These are phyloP conservation scores for Drosophila equinoxialis DNA, from an alignment of 1,140 invertebrate genomes.

Conservation along the genomic window DNA sequence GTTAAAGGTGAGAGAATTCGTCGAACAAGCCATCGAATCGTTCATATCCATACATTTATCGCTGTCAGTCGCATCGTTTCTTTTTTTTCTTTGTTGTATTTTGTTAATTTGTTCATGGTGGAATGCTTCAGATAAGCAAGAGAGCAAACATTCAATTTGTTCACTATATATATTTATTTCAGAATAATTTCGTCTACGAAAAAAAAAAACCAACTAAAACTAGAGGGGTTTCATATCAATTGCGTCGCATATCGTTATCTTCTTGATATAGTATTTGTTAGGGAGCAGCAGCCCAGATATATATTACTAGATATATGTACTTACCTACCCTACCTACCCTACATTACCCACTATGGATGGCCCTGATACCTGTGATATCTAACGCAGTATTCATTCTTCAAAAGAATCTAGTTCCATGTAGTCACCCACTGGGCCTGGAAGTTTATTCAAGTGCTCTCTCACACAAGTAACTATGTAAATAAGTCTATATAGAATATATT, in stretches of 20 bases:
- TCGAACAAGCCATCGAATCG: neutral
- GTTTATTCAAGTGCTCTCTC: conserved; percentile 19
- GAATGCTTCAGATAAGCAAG: conserved; percentile 59
- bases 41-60: conserved; percentile 33
- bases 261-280: neutral
- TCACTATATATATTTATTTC: conserved; percentile 34
- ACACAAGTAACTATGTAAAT: conserved; percentile 1
- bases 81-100: conserved; percentile 47
- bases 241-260: conserved; percentile 45
- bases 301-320: conserved; percentile 27
- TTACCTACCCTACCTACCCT: conserved; percentile 40
- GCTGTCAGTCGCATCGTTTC: conserved; percentile 56
- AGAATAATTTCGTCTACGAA: conserved; percentile 64
- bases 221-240: conserved; percentile 45
- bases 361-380: conserved; percentile 27
- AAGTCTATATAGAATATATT: neutral
- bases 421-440: conserved; percentile 5
- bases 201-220: conserved; percentile 49
- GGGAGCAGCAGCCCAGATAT: conserved; percentile 53
- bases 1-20: conserved; percentile 83
- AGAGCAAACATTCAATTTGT: conserved; percentile 45
- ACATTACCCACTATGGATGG: conserved; percentile 6
- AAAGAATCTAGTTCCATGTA: conserved; percentile 3
- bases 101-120: conserved; percentile 45
- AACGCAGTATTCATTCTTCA: conserved; percentile 15